These are phyloP conservation scores for Beaufortia kweichowensis DNA, from an alignment of 2,113 vertebrate genomes.

Conservation along the genomic window DNA sequence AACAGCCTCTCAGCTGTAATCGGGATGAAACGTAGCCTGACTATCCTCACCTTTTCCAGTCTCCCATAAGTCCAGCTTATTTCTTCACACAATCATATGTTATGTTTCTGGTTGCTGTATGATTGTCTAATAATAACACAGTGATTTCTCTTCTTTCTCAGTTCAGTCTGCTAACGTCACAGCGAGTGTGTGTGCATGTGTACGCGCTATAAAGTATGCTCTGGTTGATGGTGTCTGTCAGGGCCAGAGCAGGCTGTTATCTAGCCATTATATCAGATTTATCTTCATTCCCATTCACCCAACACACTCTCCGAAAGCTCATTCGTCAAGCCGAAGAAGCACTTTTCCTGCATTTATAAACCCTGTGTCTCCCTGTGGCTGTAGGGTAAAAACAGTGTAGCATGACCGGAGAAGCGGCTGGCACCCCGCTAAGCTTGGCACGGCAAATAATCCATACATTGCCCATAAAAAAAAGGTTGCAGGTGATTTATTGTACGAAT, in stretches of 20 bases:
- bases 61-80: background rate
- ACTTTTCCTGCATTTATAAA: slow-evolving; percentile 63
- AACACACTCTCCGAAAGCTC: slow-evolving; percentile 71
- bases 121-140: background rate
- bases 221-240: slow-evolving; percentile 71
- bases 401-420: slow-evolving; percentile 63
- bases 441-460: slow-evolving; percentile 61
- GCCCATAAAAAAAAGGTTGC: slow-evolving; percentile 55
- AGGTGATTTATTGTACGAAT: slow-evolving; percentile 67
- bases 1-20: background rate
- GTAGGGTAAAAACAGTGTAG: slow-evolving; percentile 71
- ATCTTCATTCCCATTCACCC: slow-evolving; percentile 71
- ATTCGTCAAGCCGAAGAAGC: slow-evolving; percentile 77
- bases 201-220: slow-evolving; percentile 72
- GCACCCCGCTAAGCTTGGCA: slow-evolving; percentile 68
- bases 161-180: slow-evolving; percentile 44
- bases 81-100: background rate
- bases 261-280: slow-evolving; percentile 75
- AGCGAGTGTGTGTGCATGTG: background rate
- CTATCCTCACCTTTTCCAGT: background rate
- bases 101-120: background rate
- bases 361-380: slow-evolving; percentile 61
- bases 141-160: slow-evolving; percentile 11
- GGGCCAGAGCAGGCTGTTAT: slow-evolving; percentile 72
- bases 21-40: background rate